These are phyloP conservation scores for Drosophila cardini DNA, from an alignment of 1,140 invertebrate species.

Conservation along the genomic window DNA sequence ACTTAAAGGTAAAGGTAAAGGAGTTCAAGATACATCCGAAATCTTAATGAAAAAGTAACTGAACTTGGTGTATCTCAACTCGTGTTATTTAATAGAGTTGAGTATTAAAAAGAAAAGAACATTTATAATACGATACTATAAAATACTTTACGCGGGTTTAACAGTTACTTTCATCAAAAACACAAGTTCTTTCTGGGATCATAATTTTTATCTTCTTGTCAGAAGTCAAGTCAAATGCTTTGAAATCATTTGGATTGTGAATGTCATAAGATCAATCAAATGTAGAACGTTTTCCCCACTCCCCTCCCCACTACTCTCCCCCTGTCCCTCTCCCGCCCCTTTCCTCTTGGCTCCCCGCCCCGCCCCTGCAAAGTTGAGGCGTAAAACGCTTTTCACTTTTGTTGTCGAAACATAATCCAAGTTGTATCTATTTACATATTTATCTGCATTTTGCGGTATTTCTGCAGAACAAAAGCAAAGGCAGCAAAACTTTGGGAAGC, in stretches of 20 bases:
- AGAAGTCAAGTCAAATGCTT: slow-evolving; percentile 5
- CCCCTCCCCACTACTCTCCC: background rate
- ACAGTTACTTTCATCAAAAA: background rate
- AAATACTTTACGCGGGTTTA: too few relatives aligned
- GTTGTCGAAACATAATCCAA: slow-evolving; percentile 72
- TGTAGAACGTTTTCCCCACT: background rate
- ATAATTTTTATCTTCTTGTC: background rate
- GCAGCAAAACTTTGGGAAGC: background rate
- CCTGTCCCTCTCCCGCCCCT: slow-evolving; percentile 19
- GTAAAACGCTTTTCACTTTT: slow-evolving; percentile 66
- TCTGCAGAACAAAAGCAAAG: slow-evolving; percentile 1
- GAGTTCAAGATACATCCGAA: too few relatives aligned
- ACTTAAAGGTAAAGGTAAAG: too few relatives aligned
- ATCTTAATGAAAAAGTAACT: too few relatives aligned
- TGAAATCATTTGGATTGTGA: background rate
- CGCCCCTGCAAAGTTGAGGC: slow-evolving; percentile 12
- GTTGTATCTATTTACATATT: slow-evolving; percentile 82
- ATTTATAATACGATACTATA: too few relatives aligned
- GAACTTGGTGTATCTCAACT: too few relatives aligned
- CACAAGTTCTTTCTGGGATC: background rate
- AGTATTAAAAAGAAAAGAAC: too few relatives aligned
- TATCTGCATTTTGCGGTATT: slow-evolving; percentile 67
- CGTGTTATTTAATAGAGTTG: too few relatives aligned
- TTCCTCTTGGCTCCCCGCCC: too few relatives aligned
- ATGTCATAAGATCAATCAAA: slow-evolving; percentile 19